Percentiles rank a stretch among this genome's conserved stretches.
These are phyloP conservation scores for Aricia agestis DNA, from an alignment of 1,140 invertebrate species.

Conservation along the genomic window DNA sequence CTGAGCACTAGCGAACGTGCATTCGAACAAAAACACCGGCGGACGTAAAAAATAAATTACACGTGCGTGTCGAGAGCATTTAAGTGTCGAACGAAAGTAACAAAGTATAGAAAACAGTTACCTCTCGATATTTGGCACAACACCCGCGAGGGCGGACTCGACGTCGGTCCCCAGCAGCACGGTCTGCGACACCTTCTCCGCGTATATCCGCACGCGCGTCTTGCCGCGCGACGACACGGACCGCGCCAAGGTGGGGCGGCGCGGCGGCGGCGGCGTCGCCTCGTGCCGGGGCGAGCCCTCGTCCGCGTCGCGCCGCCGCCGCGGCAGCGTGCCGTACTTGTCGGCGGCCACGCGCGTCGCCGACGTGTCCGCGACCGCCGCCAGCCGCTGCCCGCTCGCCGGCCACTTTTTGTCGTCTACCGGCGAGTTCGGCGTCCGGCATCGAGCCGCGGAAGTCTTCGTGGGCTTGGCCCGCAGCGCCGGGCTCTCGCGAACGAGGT, in stretches of 20 bases:
- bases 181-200: slow-evolving; percentile 85
- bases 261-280: slow-evolving; percentile 60
- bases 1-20: not conserved
- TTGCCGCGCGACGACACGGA: slow-evolving; percentile 76
- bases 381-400: slow-evolving; percentile 53
- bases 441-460: slow-evolving; percentile 76
- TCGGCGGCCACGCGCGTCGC: slow-evolving; percentile 78
- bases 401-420: slow-evolving; percentile 84
- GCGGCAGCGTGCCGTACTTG: slow-evolving; percentile 85
- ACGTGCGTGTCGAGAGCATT: not conserved
- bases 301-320: slow-evolving; percentile 79
- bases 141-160: slow-evolving; percentile 81
- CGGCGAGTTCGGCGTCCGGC: slow-evolving; percentile 79
- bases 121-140: slow-evolving; percentile 73
- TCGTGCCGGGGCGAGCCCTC: slow-evolving; percentile 74
- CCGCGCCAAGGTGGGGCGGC: slow-evolving; percentile 66
- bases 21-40: not conserved
- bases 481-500: slow-evolving; percentile 73
- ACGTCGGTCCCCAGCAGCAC: slow-evolving; percentile 83
- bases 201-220: slow-evolving; percentile 82
- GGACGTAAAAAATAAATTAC: not conserved
- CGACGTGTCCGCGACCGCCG: slow-evolving; percentile 55
- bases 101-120: slow-evolving; percentile 25
- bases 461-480: slow-evolving; percentile 75
- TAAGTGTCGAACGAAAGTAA: not conserved